A percentile compares a stretch with the other conserved stretches of the same genome.
Conservation (phyloP, 2,113 vertebrate genomes). For the Caloenas nicobarica region DNA sequence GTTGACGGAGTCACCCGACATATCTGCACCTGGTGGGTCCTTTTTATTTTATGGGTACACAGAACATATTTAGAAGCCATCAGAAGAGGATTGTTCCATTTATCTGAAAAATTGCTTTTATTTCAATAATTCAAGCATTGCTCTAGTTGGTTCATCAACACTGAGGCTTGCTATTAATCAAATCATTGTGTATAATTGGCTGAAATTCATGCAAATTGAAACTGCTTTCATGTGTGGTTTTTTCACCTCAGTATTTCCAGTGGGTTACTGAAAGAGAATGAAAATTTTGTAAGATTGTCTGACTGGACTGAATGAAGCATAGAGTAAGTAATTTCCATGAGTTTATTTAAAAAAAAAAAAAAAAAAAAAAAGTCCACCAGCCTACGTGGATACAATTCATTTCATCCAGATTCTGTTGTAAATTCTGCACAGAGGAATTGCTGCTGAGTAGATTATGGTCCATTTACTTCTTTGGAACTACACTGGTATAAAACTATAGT, state of each 20-base stretch:
- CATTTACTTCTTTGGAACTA: neutral
- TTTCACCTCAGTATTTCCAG: slow-evolving; percentile 6
- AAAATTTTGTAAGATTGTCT: slow-evolving; percentile 2
- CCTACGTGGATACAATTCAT: neutral
- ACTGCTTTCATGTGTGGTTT: neutral
- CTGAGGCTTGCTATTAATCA: slow-evolving; percentile 16
- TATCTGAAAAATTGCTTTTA: slow-evolving; percentile 31
- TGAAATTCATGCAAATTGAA: slow-evolving; percentile 34
- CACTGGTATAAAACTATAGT: neutral
- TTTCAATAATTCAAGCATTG: slow-evolving; percentile 29
- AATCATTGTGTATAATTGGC: neutral
- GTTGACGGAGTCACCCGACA: neutral
- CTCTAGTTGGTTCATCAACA: neutral
- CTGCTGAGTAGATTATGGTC: neutral
- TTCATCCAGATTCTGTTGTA: neutral
- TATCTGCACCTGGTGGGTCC: neutral
- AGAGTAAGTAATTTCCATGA: neutral
- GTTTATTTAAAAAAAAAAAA: neutral
- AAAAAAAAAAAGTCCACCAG: neutral
- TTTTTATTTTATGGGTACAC: neutral
- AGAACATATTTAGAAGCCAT: neutral
- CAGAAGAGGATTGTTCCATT: neutral
- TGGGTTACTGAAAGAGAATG: neutral
- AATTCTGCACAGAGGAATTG: neutral
- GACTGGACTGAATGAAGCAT: neutral